A percentile compares a stretch with the other conserved stretches of the same genome.
phyloP scores from a whole-genome alignment of 1,140 invertebrate genomes.

The Panonychus citri region DNA sequence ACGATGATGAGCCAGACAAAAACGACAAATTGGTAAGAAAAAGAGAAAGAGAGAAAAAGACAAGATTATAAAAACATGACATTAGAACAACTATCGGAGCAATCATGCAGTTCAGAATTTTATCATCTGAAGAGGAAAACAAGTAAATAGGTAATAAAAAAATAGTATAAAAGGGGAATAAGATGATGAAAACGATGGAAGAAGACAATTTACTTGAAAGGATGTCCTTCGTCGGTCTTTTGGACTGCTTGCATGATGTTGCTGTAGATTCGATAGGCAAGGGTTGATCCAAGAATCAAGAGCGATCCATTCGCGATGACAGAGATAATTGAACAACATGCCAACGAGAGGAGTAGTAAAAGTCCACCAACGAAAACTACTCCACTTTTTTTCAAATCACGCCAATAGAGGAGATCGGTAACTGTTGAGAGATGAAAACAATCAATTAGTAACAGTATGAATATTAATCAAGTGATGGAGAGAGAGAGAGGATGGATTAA shows the following conservation, averaged over 20 bases:
- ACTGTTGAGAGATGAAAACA: slow-evolving; percentile 31
- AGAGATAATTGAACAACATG: slow-evolving; percentile 81
- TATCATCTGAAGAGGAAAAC: background rate
- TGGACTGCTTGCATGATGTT: slow-evolving; percentile 81
- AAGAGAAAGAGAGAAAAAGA: slow-evolving; percentile 7
- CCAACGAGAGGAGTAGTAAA: slow-evolving; percentile 63
- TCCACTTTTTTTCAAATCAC: slow-evolving; percentile 75
- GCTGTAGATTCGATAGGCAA: slow-evolving; percentile 86
- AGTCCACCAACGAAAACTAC: slow-evolving; percentile 67
- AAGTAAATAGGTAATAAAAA: background rate
- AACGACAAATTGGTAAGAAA: no score
- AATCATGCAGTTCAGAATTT: background rate
- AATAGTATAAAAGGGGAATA: background rate
- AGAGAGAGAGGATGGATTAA: no score
- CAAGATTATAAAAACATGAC: background rate
- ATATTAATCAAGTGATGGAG: no score
- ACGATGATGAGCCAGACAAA: no score
- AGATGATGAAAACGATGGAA: background rate
- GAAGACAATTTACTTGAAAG: slow-evolving; percentile 66
- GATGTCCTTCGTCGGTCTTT: slow-evolving; percentile 87
- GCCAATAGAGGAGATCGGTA: slow-evolving; percentile 87
- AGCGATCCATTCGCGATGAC: slow-evolving; percentile 77
- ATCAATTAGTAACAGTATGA: no score
- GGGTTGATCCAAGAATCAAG: slow-evolving; percentile 49
- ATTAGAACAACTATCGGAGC: background rate